These are phyloP conservation scores for Channallabes apus DNA, from an alignment of 2,797 vertebrate species.

Conservation along the genomic window DNA sequence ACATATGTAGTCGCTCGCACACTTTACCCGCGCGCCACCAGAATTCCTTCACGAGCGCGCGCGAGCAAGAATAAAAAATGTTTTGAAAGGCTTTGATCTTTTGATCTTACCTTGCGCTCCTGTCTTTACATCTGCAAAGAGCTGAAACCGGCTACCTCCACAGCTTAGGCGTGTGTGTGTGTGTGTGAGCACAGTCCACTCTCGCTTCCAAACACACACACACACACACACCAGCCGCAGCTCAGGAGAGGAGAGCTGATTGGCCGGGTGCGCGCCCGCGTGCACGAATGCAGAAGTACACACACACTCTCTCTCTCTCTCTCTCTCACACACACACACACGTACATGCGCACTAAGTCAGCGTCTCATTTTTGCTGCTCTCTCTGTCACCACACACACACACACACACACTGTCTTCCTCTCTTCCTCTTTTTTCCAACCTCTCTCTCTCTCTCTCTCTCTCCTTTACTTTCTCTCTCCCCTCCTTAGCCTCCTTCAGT, in stretches of 20 bases:
- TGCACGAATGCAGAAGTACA: slow-evolving; percentile 43
- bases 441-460: slow-evolving; percentile 3
- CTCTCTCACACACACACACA: background rate
- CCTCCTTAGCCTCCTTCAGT: background rate
- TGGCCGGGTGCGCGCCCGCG: slow-evolving; percentile 63
- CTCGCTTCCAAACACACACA: slow-evolving; percentile 44
- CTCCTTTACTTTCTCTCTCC: slow-evolving; percentile 17
- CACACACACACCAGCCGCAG: slow-evolving; percentile 66
- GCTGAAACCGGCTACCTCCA: slow-evolving; percentile 42
- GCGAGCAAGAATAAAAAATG: background rate
- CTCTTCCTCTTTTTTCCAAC: background rate
- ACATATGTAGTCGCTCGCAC: background rate
- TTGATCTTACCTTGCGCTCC: slow-evolving; percentile 78
- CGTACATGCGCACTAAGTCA: background rate
- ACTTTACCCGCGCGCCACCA: background rate
- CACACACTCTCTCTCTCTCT: background rate
- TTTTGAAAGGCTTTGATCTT: no score
- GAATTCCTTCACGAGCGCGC: slow-evolving; percentile 12
- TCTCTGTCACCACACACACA: background rate
- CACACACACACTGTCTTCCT: background rate
- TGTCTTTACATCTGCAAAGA: slow-evolving; percentile 75
- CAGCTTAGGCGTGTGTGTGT: slow-evolving; percentile 43
- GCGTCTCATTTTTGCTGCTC: background rate
- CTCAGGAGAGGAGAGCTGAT: slow-evolving; percentile 69
- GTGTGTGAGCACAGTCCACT: slow-evolving; percentile 58